These are phyloP conservation scores for Choloepus didactylus DNA, from an alignment of 2,797 vertebrate genomes.

Conservation along the genomic window DNA sequence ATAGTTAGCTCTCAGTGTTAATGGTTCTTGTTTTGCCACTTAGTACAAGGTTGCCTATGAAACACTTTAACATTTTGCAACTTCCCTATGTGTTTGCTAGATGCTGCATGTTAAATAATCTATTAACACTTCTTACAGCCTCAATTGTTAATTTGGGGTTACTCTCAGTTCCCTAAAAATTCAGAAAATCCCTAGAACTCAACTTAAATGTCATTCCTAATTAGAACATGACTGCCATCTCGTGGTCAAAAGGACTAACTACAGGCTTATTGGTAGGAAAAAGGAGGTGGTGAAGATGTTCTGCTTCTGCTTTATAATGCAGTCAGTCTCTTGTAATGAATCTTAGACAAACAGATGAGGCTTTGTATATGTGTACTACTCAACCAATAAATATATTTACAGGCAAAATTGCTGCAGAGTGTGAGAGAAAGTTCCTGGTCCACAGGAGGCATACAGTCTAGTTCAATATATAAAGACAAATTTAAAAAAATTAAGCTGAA, in stretches of 20 bases:
- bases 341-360: neutral
- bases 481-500: neutral
- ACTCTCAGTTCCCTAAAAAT: neutral
- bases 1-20: slow-evolving; percentile 1
- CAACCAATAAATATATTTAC: neutral
- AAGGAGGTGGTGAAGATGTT: neutral
- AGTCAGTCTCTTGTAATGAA: neutral
- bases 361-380: neutral
- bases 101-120: neutral
- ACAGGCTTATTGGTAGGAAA: neutral
- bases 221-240: slow-evolving; percentile 80
- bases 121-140: neutral
- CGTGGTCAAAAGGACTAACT: slow-evolving; percentile 17
- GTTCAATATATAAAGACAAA: neutral
- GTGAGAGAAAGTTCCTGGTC: neutral
- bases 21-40: neutral
- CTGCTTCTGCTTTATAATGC: neutral
- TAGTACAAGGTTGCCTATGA: neutral
- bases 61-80: neutral
- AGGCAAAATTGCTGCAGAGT: neutral
- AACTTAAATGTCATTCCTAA: slow-evolving; percentile 60
- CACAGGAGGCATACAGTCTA: slow-evolving; percentile 23
- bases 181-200: slow-evolving; percentile 14
- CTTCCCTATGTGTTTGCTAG: neutral
- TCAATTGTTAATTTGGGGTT: slow-evolving; percentile 56